phyloP scores from a whole-genome alignment of 2,888 invertebrate species.

The Iselma pallidipennis region DNA sequence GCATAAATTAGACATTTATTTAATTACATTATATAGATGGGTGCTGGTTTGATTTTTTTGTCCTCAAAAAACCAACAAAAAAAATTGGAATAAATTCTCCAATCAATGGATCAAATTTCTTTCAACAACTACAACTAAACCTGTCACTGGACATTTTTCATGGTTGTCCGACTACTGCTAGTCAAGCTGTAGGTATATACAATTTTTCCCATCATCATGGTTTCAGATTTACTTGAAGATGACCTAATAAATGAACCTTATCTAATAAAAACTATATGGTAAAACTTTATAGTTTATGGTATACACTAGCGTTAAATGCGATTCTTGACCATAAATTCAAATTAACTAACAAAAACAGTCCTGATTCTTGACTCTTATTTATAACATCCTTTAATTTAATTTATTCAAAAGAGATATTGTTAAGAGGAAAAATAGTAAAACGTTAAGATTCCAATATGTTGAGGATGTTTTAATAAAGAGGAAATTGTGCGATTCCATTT shows the following conservation, averaged over 20 bases:
- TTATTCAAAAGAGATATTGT: not conserved
- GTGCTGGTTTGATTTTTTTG: not conserved
- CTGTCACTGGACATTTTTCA: conserved; percentile 26
- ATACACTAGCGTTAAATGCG: conserved; percentile 2
- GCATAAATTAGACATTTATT: conserved; percentile 40
- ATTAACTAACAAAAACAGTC: conserved; percentile 8
- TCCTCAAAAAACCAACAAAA: not conserved
- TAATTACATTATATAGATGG: conserved; percentile 22
- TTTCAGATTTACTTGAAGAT: not conserved
- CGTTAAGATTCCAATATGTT: not conserved
- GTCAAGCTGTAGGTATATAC: not conserved
- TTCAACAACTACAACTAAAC: conserved; percentile 23
- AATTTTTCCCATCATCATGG: not conserved
- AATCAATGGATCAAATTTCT: conserved; percentile 31
- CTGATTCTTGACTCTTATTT: not conserved
- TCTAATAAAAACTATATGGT: not conserved
- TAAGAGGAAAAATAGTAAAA: not conserved
- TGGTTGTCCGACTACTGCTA: not conserved
- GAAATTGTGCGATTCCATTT: too few species aligned
- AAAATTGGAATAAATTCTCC: not conserved
- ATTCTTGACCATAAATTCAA: conserved; percentile 6
- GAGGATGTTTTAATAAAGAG: not conserved
- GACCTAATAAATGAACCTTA: conserved; percentile 9
- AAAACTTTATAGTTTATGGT: too few species aligned
- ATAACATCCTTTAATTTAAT: not conserved